Percentiles rank a stretch among this genome's conserved stretches.
Evolutionary conservation across 2,888 invertebrate species (phyloP).

Genomic region (Plagodis dolabraria): DNA sequence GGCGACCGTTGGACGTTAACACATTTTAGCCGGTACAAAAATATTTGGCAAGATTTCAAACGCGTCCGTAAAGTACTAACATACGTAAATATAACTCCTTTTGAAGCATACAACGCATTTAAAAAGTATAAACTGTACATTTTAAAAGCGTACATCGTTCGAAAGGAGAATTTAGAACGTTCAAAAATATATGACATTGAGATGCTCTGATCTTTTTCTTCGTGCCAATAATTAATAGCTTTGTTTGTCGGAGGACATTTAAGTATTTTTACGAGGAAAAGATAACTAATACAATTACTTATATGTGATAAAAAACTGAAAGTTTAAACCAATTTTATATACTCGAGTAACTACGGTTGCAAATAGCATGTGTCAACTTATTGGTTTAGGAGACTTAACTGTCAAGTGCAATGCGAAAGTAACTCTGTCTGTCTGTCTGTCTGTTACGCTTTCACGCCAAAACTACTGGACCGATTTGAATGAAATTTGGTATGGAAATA

Average conservation of each 20-base stretch:
- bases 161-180: slow-evolving; percentile 28
- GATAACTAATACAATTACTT: too few relatives aligned
- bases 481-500: too few relatives aligned
- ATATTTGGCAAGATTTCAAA: slow-evolving; percentile 64
- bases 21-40: slow-evolving; percentile 21
- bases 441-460: too few relatives aligned
- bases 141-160: slow-evolving; percentile 5
- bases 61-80: slow-evolving; percentile 40
- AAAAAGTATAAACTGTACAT: slow-evolving; percentile 23
- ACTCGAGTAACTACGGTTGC: too few relatives aligned
- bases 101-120: slow-evolving; percentile 44
- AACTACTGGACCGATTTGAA: too few relatives aligned
- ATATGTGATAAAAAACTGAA: too few relatives aligned
- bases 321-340: too few relatives aligned
- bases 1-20: slow-evolving; percentile 30
- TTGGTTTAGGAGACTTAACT: too few relatives aligned
- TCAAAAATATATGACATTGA: slow-evolving; percentile 40
- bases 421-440: too few relatives aligned
- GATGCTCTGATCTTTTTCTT: slow-evolving; percentile 6
- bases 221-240: slow-evolving; percentile 21
- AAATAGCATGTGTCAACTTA: too few relatives aligned
- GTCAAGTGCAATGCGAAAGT: too few relatives aligned
- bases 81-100: slow-evolving; percentile 48
- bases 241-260: slow-evolving; percentile 21
- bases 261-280: slow-evolving; percentile 6